Base-by-base conservation (phyloP, 1,140 invertebrate genomes). In the Ceratosolen solmsi region DNA sequence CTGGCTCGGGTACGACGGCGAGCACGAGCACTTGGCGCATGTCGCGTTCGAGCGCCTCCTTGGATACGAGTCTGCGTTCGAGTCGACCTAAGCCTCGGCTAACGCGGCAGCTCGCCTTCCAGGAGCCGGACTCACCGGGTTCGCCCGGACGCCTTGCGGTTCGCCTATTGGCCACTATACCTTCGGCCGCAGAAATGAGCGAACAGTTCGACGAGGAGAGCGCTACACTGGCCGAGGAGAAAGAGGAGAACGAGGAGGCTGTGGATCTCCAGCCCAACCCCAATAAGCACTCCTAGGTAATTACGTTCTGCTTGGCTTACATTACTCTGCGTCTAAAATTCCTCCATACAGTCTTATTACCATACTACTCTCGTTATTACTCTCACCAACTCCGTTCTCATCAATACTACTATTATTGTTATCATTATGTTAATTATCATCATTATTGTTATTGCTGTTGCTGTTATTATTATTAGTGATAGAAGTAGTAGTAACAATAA, bases 11-110 rank as follows among this genome's bases (percentile, higher is more conserved):
- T 0, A 96, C 96, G 0, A 97, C 96, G 0, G 96, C 96, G 22
- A 96, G 95, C 85, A 97, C 96, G 7, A 96, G 95, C 79, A 96
- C 96, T 1, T 97, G 96, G 95, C 92, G 96, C 25, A 94, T 96
- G 84, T 96, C 96, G 1, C 92, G 96, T 56, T 96, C 96, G 0
- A 96, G 95, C 87, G 94, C 94, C 0, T 93, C 92, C 8, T 71
- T 90, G 38, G 90, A 89, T 70, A 89, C 83, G 82, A 84, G 83
- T 15, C 84, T 86, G n/a, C 88, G 87, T 17, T 88, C 84, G 5
- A 76, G 85, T 0, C 90, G 91, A 79, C 88, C 89, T 5, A 95
- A 95, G 87, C 95, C 95, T 2, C 92, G 95, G 25, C 89, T 96
- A 17, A 96, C 95, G 0, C 92, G 96, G 9, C 96, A 96, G 88